Conservation (phyloP, 2,797 vertebrate species). For the Ispidina lecontei region DNA sequence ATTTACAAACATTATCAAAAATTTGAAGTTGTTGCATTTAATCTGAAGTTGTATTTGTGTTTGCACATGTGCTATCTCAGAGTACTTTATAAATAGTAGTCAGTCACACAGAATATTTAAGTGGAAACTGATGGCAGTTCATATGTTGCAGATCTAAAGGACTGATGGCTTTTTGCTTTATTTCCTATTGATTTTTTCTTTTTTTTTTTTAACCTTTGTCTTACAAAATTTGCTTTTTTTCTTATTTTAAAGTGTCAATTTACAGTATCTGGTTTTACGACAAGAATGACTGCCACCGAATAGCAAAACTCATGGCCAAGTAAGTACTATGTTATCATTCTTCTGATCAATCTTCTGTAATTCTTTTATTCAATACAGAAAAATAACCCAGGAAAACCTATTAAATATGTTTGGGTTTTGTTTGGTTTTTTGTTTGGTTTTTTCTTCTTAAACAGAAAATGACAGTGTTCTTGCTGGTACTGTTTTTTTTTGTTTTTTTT, state of each 20-base stretch:
- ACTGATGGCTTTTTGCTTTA: fast-evolving
- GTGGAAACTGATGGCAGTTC: background rate
- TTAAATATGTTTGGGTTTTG: fast-evolving
- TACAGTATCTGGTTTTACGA: constrained; percentile 99
- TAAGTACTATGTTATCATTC: constrained; percentile 79
- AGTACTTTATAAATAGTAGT: background rate
- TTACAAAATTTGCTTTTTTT: background rate
- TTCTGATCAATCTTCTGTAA: background rate
- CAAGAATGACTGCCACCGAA: constrained; percentile 95
- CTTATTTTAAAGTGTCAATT: constrained; percentile 89
- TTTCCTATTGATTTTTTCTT: background rate
- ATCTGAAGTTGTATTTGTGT: background rate
- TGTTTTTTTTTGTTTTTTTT: too few species aligned
- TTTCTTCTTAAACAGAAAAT: background rate
- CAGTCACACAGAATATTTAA: background rate
- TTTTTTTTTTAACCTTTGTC: background rate
- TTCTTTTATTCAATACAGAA: background rate
- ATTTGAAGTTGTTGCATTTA: background rate
- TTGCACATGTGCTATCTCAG: background rate
- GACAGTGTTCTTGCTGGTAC: background rate
- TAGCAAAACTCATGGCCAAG: constrained; percentile 96
- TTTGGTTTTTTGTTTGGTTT: background rate
- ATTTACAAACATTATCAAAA: background rate
- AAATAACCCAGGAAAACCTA: background rate
- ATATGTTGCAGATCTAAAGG: background rate